Evolutionary conservation across 2,797 vertebrate genomes (phyloP), one percentile per base, ranked within the genome.

Genomic region (Acrocephalus scirpaceus): DNA sequence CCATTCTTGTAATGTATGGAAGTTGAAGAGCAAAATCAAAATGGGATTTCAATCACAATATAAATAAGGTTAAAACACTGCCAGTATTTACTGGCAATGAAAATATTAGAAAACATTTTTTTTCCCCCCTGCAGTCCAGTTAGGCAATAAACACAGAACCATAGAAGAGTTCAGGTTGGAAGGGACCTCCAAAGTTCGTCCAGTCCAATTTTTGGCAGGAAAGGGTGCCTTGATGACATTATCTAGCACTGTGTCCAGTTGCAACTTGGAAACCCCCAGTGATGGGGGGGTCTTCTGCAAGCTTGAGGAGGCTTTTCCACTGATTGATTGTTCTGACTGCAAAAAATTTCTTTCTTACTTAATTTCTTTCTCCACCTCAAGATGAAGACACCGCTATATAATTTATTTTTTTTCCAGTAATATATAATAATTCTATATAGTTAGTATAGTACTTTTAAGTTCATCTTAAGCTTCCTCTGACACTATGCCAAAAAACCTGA

Each of bases 231-330:
- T 40, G 12, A 40, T 44, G 38, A 66, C 19, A 67, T 79, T 38
- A 27, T 14, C 30, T 36, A 66, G 26, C 47, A 70, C 11, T 3
- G 0, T 65, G 73, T 61, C 36, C 42, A 47, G 42, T 32, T 3
- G 2, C 42, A 71, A 7, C 38, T 32, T 53, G 21, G 30, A 74
- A 82, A 45, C 8, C 10, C 32, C 23, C 21, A 44, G 27, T 5
- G 2, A 14, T 17, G 16, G 16, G 5, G 16, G 8, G 4, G 13
- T 65, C 38, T 47, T 15, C 51, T 1, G 1, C 12, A 14, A 22
- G 30, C 42, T 42, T 32, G 47, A 61, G 36, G 15, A 60, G 20
- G 27, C 26, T 77, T 32, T 65, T 29, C n/a, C 42, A 74, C 13
- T 25, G 47, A 51, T 7, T 56, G 20, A 34, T 27, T 60, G 16